Conservation (phyloP, 1,140 invertebrate species). For the Tenebrio molitor region DNA sequence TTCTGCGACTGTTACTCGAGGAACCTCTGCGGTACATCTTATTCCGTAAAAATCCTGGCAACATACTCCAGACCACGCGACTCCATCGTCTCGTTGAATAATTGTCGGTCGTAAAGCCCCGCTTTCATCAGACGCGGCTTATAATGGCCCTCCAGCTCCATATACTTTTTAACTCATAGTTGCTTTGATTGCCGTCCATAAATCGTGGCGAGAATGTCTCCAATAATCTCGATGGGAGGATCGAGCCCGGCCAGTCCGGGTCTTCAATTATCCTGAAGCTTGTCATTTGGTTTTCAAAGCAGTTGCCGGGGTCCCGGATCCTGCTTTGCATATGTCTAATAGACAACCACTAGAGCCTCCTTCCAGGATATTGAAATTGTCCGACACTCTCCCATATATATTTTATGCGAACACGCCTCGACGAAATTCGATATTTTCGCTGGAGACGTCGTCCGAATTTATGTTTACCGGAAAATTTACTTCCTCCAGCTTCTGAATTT, state of each 20-base stretch:
- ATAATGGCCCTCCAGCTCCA: constrained; percentile 17
- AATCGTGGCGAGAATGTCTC: constrained; percentile 45
- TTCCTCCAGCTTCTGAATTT: constrained; percentile 7
- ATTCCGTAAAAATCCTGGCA: no score
- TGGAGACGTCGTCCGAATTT: constrained; percentile 16
- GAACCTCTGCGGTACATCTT: no score
- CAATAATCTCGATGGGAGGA: constrained; percentile 45
- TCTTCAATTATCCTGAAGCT: constrained; percentile 52
- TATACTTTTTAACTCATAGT: constrained; percentile 51
- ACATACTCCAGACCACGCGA: neutral
- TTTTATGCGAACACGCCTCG: constrained; percentile 23
- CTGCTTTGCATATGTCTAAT: constrained; percentile 49
- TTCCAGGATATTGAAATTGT: constrained; percentile 36
- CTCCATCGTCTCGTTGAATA: constrained; percentile 25
- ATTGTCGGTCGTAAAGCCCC: constrained; percentile 19
- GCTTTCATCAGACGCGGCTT: constrained; percentile 17
- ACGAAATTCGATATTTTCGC: constrained; percentile 35
- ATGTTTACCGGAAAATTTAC: constrained; percentile 35
- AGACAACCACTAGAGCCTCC: constrained; percentile 35
- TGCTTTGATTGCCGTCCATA: constrained; percentile 49
- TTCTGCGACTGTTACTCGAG: no score
- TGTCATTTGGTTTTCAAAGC: constrained; percentile 53
- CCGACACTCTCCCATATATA: constrained; percentile 18
- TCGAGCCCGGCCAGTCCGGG: constrained; percentile 7
- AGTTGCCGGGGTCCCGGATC: constrained; percentile 35